Conservation (phyloP, 2,797 vertebrate species). For the Serranus cabrilla region DNA sequence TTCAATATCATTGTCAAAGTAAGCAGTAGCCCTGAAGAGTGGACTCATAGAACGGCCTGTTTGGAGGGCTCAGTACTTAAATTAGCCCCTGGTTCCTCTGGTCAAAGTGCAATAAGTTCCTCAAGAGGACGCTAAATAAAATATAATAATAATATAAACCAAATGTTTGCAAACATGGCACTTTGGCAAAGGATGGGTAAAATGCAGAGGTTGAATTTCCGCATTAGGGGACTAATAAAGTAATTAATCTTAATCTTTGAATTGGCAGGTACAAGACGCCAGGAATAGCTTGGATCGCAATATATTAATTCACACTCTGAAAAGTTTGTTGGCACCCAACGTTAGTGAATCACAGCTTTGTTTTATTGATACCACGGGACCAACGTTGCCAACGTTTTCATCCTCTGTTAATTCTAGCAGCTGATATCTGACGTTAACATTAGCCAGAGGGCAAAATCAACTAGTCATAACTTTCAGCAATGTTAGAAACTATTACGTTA, state of each 20-base stretch:
- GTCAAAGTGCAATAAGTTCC: no score
- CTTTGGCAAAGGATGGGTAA: no score
- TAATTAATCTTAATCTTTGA: no score
- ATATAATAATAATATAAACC: no score
- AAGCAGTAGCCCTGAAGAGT: neutral
- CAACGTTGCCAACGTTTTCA: neutral
- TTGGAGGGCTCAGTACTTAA: no score
- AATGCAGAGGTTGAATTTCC: no score
- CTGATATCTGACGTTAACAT: neutral
- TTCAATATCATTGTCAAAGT: neutral
- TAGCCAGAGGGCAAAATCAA: neutral
- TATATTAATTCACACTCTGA: neutral
- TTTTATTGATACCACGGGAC: neutral
- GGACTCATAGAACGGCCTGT: no score
- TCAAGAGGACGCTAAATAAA: no score
- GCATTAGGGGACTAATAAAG: no score
- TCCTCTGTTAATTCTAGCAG: neutral
- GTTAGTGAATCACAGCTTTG: neutral
- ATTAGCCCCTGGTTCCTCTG: no score
- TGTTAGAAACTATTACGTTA: no score
- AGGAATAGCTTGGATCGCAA: neutral
- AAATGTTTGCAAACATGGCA: no score
- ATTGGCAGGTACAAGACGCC: neutral
- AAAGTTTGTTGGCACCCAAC: neutral
- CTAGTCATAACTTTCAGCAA: neutral